Conservation (phyloP, 2,113 vertebrate species). For the Phalacrocorax carbo region DNA sequence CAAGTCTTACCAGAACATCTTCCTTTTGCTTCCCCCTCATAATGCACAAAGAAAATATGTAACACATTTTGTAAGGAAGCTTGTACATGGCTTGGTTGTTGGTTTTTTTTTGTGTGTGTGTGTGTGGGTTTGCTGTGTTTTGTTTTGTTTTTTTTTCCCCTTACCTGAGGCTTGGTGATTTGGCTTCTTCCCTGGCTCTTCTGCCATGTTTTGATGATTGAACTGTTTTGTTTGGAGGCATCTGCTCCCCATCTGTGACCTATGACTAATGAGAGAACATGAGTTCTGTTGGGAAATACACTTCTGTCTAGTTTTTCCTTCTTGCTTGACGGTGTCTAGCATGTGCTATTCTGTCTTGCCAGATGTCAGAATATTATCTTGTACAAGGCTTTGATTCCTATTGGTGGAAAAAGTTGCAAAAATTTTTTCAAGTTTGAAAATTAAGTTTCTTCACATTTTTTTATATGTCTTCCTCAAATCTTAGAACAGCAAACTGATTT, state of each 20-base stretch:
- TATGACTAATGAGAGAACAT: not conserved
- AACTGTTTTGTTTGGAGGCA: not conserved
- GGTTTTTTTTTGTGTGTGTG: too few species aligned
- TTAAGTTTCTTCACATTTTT: not conserved
- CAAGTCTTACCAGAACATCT: not conserved
- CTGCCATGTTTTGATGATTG: not conserved
- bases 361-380: not conserved
- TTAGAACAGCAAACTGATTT: not conserved
- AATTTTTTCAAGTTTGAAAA: not conserved
- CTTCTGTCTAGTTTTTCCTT: not conserved
- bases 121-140: too few species aligned
- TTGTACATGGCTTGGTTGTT: not conserved
- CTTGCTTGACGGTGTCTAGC: not conserved
- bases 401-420: not conserved
- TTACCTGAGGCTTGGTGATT: not conserved
- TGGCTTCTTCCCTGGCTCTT: not conserved
- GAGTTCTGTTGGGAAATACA: not conserved
- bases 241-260: constrained; percentile 6
- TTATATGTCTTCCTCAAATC: not conserved
- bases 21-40: not conserved
- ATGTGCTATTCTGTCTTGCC: not conserved
- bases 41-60: not conserved
- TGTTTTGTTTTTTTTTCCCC: not conserved
- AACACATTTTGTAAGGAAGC: not conserved
- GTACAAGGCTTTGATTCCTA: not conserved